Conservation (phyloP, 1,140 invertebrate genomes). For the Babylonia areolata region DNA sequence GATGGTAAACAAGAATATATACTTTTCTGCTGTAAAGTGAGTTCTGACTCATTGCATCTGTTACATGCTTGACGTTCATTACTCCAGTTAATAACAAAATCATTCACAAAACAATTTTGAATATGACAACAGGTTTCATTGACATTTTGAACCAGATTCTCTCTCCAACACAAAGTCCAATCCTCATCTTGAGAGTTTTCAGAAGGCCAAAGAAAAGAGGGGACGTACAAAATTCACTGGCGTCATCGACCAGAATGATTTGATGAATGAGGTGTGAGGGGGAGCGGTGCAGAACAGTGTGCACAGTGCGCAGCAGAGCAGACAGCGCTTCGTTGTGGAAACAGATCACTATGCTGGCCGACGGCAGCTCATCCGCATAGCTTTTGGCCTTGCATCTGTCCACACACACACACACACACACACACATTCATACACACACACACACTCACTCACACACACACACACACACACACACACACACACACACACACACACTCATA, state of each 20-base stretch:
- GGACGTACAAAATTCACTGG: conserved; percentile 89
- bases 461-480: neutral
- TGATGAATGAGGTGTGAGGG: conserved; percentile 88
- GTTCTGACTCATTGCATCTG: no score
- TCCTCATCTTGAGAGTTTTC: no score
- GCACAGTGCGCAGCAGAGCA: conserved; percentile 88
- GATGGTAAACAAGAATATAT: no score
- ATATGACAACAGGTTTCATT: no score
- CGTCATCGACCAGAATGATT: conserved; percentile 92
- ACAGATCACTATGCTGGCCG: conserved; percentile 83
- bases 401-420: neutral
- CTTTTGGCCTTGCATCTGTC: neutral
- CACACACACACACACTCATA: neutral
- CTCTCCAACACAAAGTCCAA: no score
- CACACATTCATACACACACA: neutral
- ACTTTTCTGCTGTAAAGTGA: no score
- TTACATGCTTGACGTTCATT: no score
- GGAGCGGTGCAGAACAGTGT: conserved; percentile 90
- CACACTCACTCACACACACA: conserved; percentile 58
- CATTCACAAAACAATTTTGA: no score
- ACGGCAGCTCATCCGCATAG: neutral
- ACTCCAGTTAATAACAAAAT: no score
- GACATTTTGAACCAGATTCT: no score
- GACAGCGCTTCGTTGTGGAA: conserved; percentile 94
- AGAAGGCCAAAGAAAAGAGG: neutral